Percentiles rank a stretch among this genome's conserved stretches.
Evolutionary conservation across 1,140 invertebrate species (phyloP).

Genomic region (Drosophila murphyi): DNA sequence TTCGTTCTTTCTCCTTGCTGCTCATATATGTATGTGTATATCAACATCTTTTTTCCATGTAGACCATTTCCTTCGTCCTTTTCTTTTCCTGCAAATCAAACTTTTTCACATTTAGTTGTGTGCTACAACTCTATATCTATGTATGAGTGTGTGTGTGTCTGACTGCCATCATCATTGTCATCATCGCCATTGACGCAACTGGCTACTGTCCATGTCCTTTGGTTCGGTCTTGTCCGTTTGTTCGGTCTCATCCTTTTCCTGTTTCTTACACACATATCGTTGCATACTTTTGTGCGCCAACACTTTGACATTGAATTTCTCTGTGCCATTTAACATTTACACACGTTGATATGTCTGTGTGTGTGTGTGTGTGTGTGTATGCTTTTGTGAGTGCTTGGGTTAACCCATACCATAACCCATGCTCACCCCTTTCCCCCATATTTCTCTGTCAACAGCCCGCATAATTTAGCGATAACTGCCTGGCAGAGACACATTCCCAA

Average conservation of each 20-base stretch:
- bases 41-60: slow-evolving; percentile 58
- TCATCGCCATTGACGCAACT: slow-evolving; percentile 49
- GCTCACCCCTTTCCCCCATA: not conserved
- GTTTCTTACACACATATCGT: slow-evolving; percentile 32
- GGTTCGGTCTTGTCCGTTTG: not conserved
- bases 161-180: slow-evolving; percentile 58
- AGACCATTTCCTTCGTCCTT: slow-evolving; percentile 40
- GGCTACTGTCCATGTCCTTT: slow-evolving; percentile 27
- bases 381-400: slow-evolving; percentile 38
- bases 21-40: slow-evolving; percentile 43
- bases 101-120: slow-evolving; percentile 51
- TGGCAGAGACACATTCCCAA: slow-evolving; percentile 29
- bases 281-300: slow-evolving; percentile 53
- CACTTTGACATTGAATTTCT: slow-evolving; percentile 67
- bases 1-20: slow-evolving; percentile 37
- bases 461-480: slow-evolving; percentile 53
- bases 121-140: slow-evolving; percentile 9
- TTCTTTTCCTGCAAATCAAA: slow-evolving; percentile 57
- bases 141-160: slow-evolving; percentile 7
- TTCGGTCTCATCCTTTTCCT: not conserved
- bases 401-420: not conserved
- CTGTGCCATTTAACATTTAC: slow-evolving; percentile 50
- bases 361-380: slow-evolving; percentile 23
- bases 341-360: slow-evolving; percentile 4
- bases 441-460: slow-evolving; percentile 45